These are phyloP conservation scores for Oncorhynchus keta DNA, from an alignment of 2,113 vertebrate genomes.

Conservation along the genomic window DNA sequence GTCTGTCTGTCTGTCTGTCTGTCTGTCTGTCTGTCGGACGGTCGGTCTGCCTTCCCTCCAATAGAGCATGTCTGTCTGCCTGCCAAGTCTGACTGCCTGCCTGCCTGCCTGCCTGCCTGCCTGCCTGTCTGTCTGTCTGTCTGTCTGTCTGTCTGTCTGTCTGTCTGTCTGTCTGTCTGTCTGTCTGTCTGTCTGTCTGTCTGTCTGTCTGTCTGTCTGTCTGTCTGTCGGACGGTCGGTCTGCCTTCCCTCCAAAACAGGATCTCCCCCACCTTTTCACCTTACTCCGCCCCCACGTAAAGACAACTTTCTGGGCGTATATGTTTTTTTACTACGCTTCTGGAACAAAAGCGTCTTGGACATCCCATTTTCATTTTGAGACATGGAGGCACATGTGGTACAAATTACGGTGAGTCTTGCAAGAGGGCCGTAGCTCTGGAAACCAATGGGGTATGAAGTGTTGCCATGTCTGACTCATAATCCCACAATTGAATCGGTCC, in stretches of 20 bases:
- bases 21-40: no score
- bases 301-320: conserved; percentile 11
- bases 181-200: no score
- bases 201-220: no score
- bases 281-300: conserved; percentile 13
- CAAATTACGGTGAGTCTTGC: conserved; percentile 42
- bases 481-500: conserved; percentile 56
- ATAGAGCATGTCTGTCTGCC: no score
- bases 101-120: no score
- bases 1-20: no score
- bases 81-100: no score
- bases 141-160: no score
- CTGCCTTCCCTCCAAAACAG: conserved; percentile 25
- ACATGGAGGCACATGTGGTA: conserved; percentile 50
- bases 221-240: no score
- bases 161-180: no score
- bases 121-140: no score
- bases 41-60: no score
- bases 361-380: conserved; percentile 18
- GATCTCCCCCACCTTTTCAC: conserved; percentile 4
- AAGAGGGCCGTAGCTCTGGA: conserved; percentile 42
- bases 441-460: conserved; percentile 59
- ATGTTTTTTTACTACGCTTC: conserved; percentile 8
- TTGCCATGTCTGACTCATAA: conserved; percentile 42
- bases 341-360: conserved; percentile 29